Evolutionary conservation across 1,140 invertebrate species (phyloP), one percentile per base, ranked within the genome.

Genomic region (Eurosta solidaginis): DNA sequence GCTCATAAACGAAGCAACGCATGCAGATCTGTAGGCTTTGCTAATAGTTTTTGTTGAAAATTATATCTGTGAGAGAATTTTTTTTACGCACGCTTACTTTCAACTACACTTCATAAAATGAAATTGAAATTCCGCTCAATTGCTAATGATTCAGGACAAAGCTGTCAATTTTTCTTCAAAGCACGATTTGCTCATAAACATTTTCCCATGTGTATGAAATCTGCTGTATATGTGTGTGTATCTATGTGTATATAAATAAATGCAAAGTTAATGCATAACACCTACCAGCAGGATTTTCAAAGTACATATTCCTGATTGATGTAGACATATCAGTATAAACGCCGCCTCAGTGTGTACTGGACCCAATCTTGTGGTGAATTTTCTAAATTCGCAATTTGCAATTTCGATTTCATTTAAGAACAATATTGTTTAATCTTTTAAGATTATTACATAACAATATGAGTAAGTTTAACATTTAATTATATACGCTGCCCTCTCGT

Each of bases 41-140:
- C n/a, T 68, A 14, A n/a, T 2, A 17, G 33, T 17, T 33, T 68
- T 68, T 68, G 25, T 45, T 75, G 74, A 47, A 49, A 49, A 75
- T 75, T 75, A 47, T n/a, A 33, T 45, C 47, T 75, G 74, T 75
- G 74, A 45, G 74, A 75, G 74, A 75, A 75, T 75, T 75, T 75
- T 75, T 75, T 45, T 47, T 29, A 45, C 74, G 3, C 17, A 12
- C 27, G 33, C 49, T 47, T 47, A 2, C 54, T 12, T 14, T 36
- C 59, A 40, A 2, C 54, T 12, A 6, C 20, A 29, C 20, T 42
- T 33, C 40, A 42, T 40, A 68, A 68, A 68, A 40, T 68, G 54
- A 59, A 59, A 59, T 59, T 59, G 59, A 68, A 68, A 68, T 68
- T 68, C 59, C 59, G 59, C 59, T 68, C 36, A 36, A 22, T 68